Percentiles rank a stretch among this genome's conserved stretches.
Evolutionary conservation across 2,888 invertebrate genomes (phyloP).

Genomic region (Trichogramma evanescens): DNA sequence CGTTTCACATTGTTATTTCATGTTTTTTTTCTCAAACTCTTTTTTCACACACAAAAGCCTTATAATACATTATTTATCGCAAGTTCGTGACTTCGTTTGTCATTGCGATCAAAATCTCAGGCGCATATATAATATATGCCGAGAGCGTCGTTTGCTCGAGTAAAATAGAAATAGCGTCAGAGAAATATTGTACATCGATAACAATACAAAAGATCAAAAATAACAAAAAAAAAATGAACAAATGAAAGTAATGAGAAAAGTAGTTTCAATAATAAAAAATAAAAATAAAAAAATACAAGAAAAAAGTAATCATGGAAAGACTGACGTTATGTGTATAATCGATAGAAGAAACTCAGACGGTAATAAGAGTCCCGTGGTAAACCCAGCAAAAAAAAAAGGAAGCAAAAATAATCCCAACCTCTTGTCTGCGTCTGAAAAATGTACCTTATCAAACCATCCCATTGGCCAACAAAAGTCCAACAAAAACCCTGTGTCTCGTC

Average conservation of each 20-base stretch:
- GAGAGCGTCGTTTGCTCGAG: background rate
- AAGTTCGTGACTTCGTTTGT: background rate
- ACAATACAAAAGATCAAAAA: background rate
- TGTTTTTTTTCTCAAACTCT: too few species aligned
- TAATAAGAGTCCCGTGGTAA: constrained; percentile 23
- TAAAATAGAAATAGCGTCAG: background rate
- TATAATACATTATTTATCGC: constrained; percentile 4
- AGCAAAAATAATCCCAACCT: constrained; percentile 29
- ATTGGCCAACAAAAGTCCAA: constrained; percentile 24
- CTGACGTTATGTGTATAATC: constrained; percentile 7
- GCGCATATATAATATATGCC: background rate
- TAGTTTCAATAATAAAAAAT: background rate
- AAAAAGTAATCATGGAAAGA: background rate
- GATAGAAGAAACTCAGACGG: constrained; percentile 22
- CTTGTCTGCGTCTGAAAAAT: constrained; percentile 46
- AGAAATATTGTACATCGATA: background rate
- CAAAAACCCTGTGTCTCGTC: constrained; percentile 24
- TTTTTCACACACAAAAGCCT: too few species aligned
- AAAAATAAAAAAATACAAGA: background rate
- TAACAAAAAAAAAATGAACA: constrained; percentile 2
- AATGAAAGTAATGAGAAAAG: background rate
- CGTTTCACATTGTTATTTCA: too few species aligned
- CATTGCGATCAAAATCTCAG: background rate
- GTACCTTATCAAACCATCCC: constrained; percentile 31
- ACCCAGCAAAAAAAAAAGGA: background rate